Conservation (phyloP, 2,888 invertebrate species). For the Dynastes maya region DNA sequence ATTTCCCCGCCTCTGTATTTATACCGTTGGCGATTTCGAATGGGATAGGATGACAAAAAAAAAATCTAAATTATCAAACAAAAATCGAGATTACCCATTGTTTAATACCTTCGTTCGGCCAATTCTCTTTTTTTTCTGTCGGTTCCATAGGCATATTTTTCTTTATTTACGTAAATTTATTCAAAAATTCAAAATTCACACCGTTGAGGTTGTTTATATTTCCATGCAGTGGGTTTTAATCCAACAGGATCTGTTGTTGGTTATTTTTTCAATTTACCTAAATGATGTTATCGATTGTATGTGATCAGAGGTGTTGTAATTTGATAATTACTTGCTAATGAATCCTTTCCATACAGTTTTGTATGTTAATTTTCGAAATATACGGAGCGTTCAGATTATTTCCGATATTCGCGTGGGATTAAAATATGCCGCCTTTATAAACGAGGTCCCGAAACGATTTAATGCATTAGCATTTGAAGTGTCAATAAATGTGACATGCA, state of each 20-base stretch:
- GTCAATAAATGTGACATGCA: constrained; percentile 13
- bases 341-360: too few relatives aligned
- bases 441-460: background rate
- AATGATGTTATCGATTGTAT: background rate
- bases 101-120: constrained; percentile 15
- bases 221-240: constrained; percentile 10
- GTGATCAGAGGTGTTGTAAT: constrained; percentile 2
- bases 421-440: background rate
- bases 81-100: constrained; percentile 23
- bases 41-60: background rate
- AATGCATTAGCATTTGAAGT: background rate
- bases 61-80: constrained; percentile 15
- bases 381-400: too few relatives aligned
- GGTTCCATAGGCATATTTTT: constrained; percentile 3
- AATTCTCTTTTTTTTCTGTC: background rate
- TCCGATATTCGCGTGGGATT: too few relatives aligned
- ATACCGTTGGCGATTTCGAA: background rate
- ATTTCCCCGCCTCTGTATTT: background rate
- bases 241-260: background rate
- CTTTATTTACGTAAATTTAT: constrained; percentile 27
- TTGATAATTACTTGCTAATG: background rate
- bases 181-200: constrained; percentile 27
- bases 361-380: too few relatives aligned
- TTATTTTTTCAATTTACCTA: constrained; percentile 2
- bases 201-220: constrained; percentile 7